Evolutionary conservation across 2,113 vertebrate genomes (phyloP).

Genomic region (Sminthopsis crassicaudata): DNA sequence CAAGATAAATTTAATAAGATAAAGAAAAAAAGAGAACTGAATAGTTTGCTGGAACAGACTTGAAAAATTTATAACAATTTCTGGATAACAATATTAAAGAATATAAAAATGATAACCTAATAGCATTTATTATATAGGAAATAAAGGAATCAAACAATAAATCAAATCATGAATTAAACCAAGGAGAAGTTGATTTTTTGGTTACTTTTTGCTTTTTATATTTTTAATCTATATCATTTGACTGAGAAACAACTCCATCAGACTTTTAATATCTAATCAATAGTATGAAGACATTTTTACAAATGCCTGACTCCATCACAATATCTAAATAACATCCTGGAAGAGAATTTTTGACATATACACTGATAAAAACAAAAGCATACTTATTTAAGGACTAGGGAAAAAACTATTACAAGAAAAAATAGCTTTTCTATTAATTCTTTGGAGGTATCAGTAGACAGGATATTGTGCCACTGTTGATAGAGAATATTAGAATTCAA

Average conservation of each 20-base stretch:
- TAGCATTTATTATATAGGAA: neutral
- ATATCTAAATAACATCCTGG: too few relatives aligned
- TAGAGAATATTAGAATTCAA: too few relatives aligned
- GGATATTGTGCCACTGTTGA: too few relatives aligned
- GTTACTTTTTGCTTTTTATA: neutral
- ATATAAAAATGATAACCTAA: neutral
- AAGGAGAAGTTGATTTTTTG: neutral
- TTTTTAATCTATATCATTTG: neutral
- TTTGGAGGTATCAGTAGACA: too few relatives aligned
- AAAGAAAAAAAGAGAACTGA: neutral
- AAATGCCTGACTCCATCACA: neutral
- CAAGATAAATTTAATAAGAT: neutral
- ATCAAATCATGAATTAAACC: neutral
- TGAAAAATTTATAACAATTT: neutral
- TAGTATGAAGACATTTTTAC: neutral
- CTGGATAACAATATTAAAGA: neutral
- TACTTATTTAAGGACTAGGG: conserved; percentile 38
- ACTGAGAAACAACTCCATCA: neutral
- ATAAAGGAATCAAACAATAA: neutral
- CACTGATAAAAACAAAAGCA: conserved; percentile 1
- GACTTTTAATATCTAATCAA: too few relatives aligned
- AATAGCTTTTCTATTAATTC: neutral
- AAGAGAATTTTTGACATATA: neutral
- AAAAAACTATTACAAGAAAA: neutral
- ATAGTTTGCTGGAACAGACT: neutral